These are phyloP conservation scores for Phragmatobia fuliginosa DNA, from an alignment of 2,888 invertebrate species.

Conservation along the genomic window DNA sequence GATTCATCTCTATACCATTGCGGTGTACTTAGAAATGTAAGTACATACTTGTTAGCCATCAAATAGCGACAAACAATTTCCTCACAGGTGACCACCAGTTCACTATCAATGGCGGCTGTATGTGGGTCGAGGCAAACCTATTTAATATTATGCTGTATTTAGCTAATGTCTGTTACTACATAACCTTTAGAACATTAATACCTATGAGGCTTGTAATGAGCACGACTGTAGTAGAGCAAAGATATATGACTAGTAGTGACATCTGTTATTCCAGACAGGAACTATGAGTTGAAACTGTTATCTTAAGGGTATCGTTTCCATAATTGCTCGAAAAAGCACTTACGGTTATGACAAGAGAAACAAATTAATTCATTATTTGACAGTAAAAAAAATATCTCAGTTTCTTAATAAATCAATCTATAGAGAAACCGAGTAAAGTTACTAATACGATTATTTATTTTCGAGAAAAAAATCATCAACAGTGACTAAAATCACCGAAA, in stretches of 20 bases:
- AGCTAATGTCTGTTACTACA: constrained; percentile 4
- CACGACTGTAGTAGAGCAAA: neutral
- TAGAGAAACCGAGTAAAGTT: too few species aligned
- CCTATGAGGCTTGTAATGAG: neutral
- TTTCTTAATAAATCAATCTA: too few species aligned
- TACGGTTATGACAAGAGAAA: too few species aligned
- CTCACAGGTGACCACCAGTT: constrained; percentile 5
- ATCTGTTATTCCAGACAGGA: neutral
- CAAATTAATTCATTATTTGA: too few species aligned
- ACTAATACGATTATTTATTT: too few species aligned
- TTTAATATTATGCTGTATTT: constrained; percentile 4
- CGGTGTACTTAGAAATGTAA: neutral
- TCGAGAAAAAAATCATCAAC: too few species aligned
- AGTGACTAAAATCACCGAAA: too few species aligned
- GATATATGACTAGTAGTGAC: neutral
- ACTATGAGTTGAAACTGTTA: neutral
- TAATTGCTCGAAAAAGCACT: too few species aligned
- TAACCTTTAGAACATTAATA: neutral
- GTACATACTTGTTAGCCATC: neutral
- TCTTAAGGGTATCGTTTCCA: too few species aligned
- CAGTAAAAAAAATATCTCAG: too few species aligned
- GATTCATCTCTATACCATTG: neutral
- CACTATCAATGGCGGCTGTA: constrained; percentile 17
- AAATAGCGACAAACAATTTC: constrained; percentile 2
- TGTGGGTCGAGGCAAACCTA: constrained; percentile 27